Evolutionary conservation across 2,113 vertebrate genomes (phyloP).

Genomic region (Leucopsar rothschildi): DNA sequence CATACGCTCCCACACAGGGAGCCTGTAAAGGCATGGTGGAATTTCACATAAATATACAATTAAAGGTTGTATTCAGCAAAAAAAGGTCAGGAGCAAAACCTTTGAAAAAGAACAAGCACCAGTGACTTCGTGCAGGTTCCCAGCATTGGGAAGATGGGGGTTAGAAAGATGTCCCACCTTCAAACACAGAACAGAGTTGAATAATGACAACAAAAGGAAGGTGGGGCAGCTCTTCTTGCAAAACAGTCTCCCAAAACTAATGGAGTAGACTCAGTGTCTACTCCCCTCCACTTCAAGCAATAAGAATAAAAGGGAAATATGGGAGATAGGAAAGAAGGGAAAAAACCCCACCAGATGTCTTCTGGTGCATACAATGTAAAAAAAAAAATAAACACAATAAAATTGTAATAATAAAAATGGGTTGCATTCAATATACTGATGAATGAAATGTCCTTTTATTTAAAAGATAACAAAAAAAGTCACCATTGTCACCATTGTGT

Average conservation of each 20-base stretch:
- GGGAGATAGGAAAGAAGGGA: background rate
- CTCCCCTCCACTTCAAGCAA: background rate
- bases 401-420: background rate
- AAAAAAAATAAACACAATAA: background rate
- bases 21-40: background rate
- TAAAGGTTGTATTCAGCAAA: background rate
- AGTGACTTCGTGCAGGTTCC: background rate
- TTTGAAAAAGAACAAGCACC: background rate
- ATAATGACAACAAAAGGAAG: background rate
- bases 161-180: background rate
- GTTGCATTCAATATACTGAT: background rate
- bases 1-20: background rate
- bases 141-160: rapidly evolving
- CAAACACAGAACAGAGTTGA: background rate
- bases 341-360: background rate
- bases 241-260: background rate
- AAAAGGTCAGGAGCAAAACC: slow-evolving; percentile 3
- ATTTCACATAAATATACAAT: slow-evolving; percentile 31
- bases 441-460: background rate
- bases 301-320: background rate
- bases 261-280: background rate
- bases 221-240: background rate
- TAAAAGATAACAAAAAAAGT: background rate
- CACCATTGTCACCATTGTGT: background rate
- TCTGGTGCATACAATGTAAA: background rate